Percentiles rank a stretch among this genome's conserved stretches.
phyloP scores from a whole-genome alignment of 2,113 vertebrate species.

The Pantherophis guttatus region DNA sequence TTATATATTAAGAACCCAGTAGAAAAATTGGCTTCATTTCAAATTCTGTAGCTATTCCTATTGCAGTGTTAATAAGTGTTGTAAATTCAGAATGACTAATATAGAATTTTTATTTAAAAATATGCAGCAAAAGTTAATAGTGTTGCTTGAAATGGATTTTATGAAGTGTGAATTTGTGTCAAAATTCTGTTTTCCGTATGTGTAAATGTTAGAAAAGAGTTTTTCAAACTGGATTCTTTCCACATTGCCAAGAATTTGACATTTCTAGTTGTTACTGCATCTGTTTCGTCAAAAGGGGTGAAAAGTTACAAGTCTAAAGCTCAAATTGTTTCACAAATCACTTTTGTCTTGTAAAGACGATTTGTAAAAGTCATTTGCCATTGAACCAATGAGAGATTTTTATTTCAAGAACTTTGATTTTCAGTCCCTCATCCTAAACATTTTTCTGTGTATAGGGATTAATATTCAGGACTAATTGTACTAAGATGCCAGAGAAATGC shows the following conservation, averaged over 20 bases:
- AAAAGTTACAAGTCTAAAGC: slow-evolving; percentile 11
- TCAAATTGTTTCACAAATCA: slow-evolving; percentile 24
- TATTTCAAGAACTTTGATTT: neutral
- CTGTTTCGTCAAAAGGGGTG: neutral
- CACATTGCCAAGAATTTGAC: slow-evolving; percentile 9
- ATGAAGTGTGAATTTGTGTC: neutral
- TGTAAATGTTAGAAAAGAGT: neutral
- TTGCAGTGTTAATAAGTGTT: neutral
- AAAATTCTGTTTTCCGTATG: neutral
- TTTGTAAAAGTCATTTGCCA: neutral
- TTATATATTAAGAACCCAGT: neutral
- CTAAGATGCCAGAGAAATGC: too few species aligned
- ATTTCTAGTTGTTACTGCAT: slow-evolving; percentile 16
- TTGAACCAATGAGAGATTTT: neutral
- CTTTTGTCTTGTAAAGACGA: slow-evolving; percentile 1
- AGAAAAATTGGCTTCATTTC: neutral
- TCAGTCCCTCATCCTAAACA: neutral
- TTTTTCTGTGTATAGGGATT: neutral
- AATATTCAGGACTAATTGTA: neutral
- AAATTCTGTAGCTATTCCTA: neutral
- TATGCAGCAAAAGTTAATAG: neutral
- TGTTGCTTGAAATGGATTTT: slow-evolving; percentile 1
- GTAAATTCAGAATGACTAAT: neutral
- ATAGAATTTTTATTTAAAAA: slow-evolving; percentile 1
- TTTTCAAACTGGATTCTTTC: slow-evolving; percentile 5